Percentiles rank a stretch among this genome's conserved stretches.
phyloP scores from a whole-genome alignment of 2,113 vertebrate species.

The Hyla sarda region DNA sequence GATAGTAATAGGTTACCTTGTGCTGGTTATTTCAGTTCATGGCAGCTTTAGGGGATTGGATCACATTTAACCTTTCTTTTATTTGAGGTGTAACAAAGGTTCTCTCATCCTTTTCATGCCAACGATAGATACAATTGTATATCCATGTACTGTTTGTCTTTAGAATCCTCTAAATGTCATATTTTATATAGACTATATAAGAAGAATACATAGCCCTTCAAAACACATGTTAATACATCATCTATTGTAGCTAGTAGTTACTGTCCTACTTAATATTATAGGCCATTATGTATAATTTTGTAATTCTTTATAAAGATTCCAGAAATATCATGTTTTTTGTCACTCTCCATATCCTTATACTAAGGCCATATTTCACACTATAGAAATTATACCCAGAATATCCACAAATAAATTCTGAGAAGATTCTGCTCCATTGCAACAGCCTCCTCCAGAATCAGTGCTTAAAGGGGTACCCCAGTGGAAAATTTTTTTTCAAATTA shows the following conservation, averaged over 20 bases:
- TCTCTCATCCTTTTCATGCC: neutral
- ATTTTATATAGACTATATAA: neutral
- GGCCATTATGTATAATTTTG: neutral
- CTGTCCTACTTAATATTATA: neutral
- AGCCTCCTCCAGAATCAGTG: too few species aligned
- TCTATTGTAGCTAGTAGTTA: neutral
- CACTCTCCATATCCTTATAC: too few species aligned
- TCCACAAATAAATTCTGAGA: too few species aligned
- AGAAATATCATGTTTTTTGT: neutral
- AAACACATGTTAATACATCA: neutral
- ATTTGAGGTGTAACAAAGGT: conserved; percentile 23
- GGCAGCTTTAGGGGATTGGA: conserved; percentile 62
- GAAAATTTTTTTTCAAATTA: too few species aligned
- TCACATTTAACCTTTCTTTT: conserved; percentile 60
- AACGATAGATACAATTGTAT: conserved; percentile 5
- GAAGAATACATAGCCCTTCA: neutral
- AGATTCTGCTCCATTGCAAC: too few species aligned
- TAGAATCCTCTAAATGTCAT: neutral
- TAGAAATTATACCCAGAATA: too few species aligned
- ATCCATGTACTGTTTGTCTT: neutral
- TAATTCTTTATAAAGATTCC: neutral
- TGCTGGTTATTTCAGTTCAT: conserved; percentile 63
- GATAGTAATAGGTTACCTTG: conserved; percentile 70
- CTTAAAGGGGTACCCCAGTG: too few species aligned
- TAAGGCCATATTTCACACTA: too few species aligned